These are phyloP conservation scores for Colletes latitarsis DNA, from an alignment of 1,140 invertebrate genomes.

Conservation along the genomic window DNA sequence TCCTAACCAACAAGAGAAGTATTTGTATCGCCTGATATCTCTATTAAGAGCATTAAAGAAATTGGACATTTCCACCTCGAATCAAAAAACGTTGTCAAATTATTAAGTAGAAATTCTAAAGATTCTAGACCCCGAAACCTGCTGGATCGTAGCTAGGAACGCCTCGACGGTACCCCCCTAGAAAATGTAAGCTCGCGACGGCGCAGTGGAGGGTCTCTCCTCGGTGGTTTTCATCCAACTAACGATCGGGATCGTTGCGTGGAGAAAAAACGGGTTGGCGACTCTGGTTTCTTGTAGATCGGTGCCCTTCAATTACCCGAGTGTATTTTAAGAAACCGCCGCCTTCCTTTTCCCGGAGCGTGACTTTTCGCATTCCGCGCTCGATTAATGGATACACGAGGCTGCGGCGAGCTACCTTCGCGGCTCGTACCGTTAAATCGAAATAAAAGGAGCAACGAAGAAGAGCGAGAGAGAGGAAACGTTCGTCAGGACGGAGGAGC, in stretches of 20 bases:
- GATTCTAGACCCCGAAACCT: too few relatives aligned
- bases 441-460: constrained; percentile 28
- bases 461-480: neutral
- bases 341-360: constrained; percentile 50
- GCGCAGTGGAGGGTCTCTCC: neutral
- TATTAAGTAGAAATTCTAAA: too few relatives aligned
- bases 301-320: constrained; percentile 50
- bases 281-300: constrained; percentile 47
- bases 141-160: neutral
- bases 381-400: constrained; percentile 62
- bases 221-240: neutral
- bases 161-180: neutral
- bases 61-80: too few relatives aligned
- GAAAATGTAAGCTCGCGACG: neutral
- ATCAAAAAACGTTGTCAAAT: too few relatives aligned
- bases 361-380: constrained; percentile 46
- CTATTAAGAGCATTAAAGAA: too few relatives aligned
- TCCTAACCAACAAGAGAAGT: too few relatives aligned
- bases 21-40: too few relatives aligned
- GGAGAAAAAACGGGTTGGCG: neutral
- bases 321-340: constrained; percentile 41
- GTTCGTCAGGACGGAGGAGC: constrained; percentile 49
- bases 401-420: constrained; percentile 13
- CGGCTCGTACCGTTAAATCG: constrained; percentile 36
- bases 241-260: constrained; percentile 24